Evolutionary conservation across 2,888 invertebrate genomes (phyloP).

Genomic region (Flabesymbios commensalis): DNA sequence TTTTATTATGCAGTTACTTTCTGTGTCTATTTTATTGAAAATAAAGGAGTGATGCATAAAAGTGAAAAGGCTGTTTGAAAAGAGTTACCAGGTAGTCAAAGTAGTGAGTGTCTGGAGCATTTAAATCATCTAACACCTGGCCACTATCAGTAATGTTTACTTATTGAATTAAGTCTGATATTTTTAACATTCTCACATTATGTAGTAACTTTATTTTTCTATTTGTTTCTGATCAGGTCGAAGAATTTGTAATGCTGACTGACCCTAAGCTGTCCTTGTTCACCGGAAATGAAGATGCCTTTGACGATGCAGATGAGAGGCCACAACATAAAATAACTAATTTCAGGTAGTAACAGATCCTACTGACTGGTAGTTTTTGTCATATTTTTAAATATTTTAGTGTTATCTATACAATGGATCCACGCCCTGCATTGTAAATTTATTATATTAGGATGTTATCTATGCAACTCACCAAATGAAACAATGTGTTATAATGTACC

Average conservation of each 20-base stretch:
- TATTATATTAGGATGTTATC: too few relatives aligned
- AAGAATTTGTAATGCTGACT: slow-evolving; percentile 76
- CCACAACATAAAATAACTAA: slow-evolving; percentile 70
- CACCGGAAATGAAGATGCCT: slow-evolving; percentile 69
- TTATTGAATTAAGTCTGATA: neutral
- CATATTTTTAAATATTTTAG: too few relatives aligned
- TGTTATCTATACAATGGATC: too few relatives aligned
- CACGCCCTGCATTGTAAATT: too few relatives aligned
- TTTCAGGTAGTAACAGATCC: slow-evolving; percentile 55
- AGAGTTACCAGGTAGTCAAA: too few relatives aligned
- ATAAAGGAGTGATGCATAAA: too few relatives aligned
- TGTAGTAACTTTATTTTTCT: neutral
- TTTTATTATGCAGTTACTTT: too few relatives aligned
- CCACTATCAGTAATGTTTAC: neutral
- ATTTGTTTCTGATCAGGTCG: slow-evolving; percentile 62
- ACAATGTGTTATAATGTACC: too few relatives aligned
- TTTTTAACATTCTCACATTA: neutral
- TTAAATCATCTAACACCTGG: neutral
- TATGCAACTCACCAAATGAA: too few relatives aligned
- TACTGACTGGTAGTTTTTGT: neutral
- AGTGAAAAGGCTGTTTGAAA: too few relatives aligned
- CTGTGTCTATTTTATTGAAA: too few relatives aligned
- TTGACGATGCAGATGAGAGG: slow-evolving; percentile 65
- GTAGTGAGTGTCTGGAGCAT: too few relatives aligned
- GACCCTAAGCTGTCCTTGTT: slow-evolving; percentile 75